Conservation (phyloP, 2,888 invertebrate species). For the Zeuzera pyrina region DNA sequence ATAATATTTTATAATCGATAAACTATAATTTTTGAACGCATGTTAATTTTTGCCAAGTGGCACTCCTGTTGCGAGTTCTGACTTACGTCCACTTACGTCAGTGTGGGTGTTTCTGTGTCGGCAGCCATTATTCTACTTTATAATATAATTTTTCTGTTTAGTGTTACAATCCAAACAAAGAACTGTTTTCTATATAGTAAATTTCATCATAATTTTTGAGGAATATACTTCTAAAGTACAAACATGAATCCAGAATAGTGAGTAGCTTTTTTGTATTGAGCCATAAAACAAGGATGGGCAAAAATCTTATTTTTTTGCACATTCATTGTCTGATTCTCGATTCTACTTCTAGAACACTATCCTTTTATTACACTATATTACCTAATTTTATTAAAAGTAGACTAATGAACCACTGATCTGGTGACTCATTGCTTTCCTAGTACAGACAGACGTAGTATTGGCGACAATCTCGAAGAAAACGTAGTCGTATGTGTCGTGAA, state of each 20-base stretch:
- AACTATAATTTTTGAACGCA: slow-evolving; percentile 38
- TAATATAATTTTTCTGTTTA: slow-evolving; percentile 60
- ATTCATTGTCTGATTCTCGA: slow-evolving; percentile 25
- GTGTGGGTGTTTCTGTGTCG: slow-evolving; percentile 66
- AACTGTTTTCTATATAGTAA: slow-evolving; percentile 43
- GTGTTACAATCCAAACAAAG: slow-evolving; percentile 57
- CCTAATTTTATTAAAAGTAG: too few relatives aligned
- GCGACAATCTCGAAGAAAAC: slow-evolving; percentile 43
- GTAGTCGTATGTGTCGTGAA: slow-evolving; percentile 43
- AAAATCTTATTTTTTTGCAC: slow-evolving; percentile 47
- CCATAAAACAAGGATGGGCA: slow-evolving; percentile 51
- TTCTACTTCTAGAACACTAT: not conserved
- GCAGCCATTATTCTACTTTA: slow-evolving; percentile 71
- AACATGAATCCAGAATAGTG: slow-evolving; percentile 89
- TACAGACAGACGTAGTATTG: too few relatives aligned
- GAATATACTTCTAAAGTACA: slow-evolving; percentile 55
- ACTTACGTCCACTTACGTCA: slow-evolving; percentile 72
- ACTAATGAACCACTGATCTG: too few relatives aligned
- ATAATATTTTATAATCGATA: too few relatives aligned
- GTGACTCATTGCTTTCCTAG: slow-evolving; percentile 69
- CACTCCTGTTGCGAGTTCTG: slow-evolving; percentile 59
- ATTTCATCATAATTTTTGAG: slow-evolving; percentile 40
- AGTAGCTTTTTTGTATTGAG: slow-evolving; percentile 66
- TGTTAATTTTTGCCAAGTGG: slow-evolving; percentile 64
- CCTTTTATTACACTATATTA: too few relatives aligned